phyloP scores from a whole-genome alignment of 1,140 invertebrate genomes.

The Tetragonula clypearis region DNA sequence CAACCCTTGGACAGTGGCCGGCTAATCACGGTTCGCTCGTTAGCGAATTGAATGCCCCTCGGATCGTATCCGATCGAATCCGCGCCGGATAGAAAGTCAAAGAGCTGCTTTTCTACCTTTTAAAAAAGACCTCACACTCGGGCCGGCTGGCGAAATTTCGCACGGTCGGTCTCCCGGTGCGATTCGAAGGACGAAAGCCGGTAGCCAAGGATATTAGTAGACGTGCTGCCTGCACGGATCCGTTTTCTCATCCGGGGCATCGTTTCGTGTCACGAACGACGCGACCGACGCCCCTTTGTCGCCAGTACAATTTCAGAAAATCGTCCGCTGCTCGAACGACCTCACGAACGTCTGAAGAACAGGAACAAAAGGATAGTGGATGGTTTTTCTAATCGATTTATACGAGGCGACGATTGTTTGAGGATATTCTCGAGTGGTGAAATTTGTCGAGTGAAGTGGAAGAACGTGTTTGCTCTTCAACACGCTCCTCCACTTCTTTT shows the following conservation, averaged over 20 bases:
- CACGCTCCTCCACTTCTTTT: no score
- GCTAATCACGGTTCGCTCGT: slow-evolving; percentile 77
- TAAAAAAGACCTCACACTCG: slow-evolving; percentile 28
- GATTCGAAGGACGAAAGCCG: neutral
- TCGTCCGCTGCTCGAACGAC: neutral
- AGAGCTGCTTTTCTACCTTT: slow-evolving; percentile 53
- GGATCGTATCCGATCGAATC: slow-evolving; percentile 62
- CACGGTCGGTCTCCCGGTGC: slow-evolving; percentile 30
- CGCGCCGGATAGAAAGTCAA: slow-evolving; percentile 62
- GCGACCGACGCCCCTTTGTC: neutral
- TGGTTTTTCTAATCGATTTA: no score
- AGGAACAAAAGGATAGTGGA: no score
- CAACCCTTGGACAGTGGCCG: slow-evolving; percentile 71
- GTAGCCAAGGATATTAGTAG: neutral
- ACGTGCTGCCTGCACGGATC: neutral
- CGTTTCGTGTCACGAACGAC: neutral
- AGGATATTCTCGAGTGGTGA: no score
- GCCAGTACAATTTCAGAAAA: neutral
- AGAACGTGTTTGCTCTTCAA: no score
- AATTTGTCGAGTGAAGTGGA: no score
- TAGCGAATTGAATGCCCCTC: slow-evolving; percentile 75
- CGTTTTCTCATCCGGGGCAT: neutral
- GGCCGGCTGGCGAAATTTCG: slow-evolving; percentile 38
- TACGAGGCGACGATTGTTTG: no score
- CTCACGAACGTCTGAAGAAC: no score